These are phyloP conservation scores for Icerya purchasi DNA, from an alignment of 2,888 invertebrate genomes.

Conservation along the genomic window DNA sequence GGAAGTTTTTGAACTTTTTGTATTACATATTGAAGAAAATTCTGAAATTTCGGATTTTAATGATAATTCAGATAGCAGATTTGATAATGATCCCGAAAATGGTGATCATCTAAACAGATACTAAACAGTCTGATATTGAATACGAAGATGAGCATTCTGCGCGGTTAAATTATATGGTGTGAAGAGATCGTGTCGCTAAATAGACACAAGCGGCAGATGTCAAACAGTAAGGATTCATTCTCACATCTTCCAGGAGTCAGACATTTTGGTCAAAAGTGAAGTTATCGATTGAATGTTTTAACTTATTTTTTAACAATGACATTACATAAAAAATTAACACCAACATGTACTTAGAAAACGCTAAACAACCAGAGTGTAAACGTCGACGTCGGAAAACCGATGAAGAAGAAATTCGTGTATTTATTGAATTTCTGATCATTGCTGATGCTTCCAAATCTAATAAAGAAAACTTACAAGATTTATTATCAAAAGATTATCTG, in stretches of 20 bases:
- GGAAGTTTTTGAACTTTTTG: background rate
- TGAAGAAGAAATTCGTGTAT: background rate
- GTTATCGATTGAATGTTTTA: background rate
- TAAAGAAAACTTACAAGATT: background rate
- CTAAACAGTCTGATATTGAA: background rate
- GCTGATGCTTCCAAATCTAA: background rate
- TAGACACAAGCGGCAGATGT: background rate
- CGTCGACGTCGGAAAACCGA: no score
- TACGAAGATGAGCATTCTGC: background rate
- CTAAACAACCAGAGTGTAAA: background rate
- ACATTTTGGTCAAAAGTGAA: background rate
- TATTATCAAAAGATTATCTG: background rate
- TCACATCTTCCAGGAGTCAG: background rate
- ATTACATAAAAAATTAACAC: background rate
- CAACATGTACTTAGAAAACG: background rate
- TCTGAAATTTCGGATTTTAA: background rate
- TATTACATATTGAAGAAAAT: background rate
- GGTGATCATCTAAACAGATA: background rate
- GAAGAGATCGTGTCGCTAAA: background rate
- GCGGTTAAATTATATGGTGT: background rate
- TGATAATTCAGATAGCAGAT: background rate
- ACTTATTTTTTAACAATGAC: background rate
- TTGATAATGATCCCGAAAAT: background rate
- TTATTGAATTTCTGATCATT: background rate
- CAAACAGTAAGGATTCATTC: background rate